phyloP scores from a whole-genome alignment of 1,140 invertebrate species.

The Daktulosphaira vitifoliae region DNA sequence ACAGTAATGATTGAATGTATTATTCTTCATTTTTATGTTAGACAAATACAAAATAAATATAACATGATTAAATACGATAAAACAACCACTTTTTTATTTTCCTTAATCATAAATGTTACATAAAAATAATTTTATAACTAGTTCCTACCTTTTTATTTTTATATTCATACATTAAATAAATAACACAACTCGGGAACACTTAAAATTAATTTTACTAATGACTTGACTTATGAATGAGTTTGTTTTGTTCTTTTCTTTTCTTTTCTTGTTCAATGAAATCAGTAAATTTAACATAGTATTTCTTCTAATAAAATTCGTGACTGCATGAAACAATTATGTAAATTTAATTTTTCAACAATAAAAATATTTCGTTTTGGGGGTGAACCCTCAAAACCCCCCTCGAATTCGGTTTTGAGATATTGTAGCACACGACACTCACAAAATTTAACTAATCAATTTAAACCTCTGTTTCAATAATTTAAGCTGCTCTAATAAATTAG shows the following conservation, averaged over 20 bases:
- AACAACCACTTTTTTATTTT: constrained; percentile 5
- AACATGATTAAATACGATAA: neutral
- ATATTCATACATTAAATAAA: neutral
- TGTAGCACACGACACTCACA: no score
- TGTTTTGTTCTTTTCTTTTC: constrained; percentile 16
- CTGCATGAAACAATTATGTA: no score
- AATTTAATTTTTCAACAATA: no score
- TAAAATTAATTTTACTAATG: no score
- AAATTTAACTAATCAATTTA: no score
- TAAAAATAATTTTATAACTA: neutral
- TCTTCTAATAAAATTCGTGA: no score
- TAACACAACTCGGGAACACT: no score
- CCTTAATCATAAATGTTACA: neutral
- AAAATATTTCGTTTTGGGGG: no score
- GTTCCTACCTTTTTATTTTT: neutral
- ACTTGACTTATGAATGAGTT: neutral
- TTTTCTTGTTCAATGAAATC: constrained; percentile 17
- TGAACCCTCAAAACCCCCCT: no score
- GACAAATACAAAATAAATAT: constrained; percentile 21
- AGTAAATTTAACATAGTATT: constrained; percentile 45
- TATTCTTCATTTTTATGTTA: constrained; percentile 28
- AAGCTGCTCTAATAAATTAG: no score
- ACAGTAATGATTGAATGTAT: constrained; percentile 7
- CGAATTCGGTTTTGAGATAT: no score
- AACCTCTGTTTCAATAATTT: no score